Conservation (phyloP, 2,888 invertebrate species). For the Eustalomyia histrio region DNA sequence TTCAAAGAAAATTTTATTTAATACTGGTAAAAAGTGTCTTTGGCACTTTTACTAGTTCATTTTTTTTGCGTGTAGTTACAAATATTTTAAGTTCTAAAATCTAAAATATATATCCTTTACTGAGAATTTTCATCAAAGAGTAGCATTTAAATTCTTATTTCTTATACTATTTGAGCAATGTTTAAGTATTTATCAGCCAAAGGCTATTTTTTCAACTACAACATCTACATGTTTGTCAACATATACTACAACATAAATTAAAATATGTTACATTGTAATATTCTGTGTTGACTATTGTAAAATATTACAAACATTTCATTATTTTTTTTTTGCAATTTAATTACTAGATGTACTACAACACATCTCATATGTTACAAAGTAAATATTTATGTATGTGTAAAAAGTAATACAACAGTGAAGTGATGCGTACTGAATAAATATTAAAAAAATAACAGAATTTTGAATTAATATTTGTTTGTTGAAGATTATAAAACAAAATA, state of each 20-base stretch:
- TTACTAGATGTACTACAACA: neutral
- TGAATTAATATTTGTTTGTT: slow-evolving; percentile 36
- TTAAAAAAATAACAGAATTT: slow-evolving; percentile 14
- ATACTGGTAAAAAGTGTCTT: too few species aligned
- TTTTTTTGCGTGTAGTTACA: too few species aligned
- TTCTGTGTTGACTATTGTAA: neutral
- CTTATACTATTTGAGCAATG: neutral
- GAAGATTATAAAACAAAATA: slow-evolving; percentile 3
- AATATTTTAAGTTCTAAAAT: too few species aligned
- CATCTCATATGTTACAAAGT: neutral
- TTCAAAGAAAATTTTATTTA: too few species aligned
- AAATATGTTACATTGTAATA: slow-evolving; percentile 7
- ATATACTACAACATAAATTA: neutral
- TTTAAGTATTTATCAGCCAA: neutral
- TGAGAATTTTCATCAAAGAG: too few species aligned
- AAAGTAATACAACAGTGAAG: neutral
- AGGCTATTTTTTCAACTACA: neutral
- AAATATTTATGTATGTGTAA: neutral
- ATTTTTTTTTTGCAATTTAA: neutral
- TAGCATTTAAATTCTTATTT: neutral
- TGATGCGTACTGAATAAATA: slow-evolving; percentile 17
- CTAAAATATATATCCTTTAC: too few species aligned
- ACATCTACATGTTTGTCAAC: neutral
- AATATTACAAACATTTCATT: neutral
- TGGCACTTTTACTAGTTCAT: too few species aligned